Base-by-base conservation (phyloP, 2,888 invertebrate genomes). In the Ectropis crepuscularia region DNA sequence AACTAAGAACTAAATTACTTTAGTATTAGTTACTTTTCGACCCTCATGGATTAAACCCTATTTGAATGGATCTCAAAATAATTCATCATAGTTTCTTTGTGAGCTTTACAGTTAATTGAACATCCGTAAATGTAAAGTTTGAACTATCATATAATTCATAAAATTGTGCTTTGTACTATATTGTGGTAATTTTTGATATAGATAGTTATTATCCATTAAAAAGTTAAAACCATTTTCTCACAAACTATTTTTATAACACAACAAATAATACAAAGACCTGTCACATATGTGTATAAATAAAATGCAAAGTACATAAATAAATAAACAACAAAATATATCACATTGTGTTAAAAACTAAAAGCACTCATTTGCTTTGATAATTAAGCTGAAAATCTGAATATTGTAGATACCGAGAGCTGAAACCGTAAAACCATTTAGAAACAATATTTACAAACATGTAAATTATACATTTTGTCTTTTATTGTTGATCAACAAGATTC, bases 321-420 rank as follows among this genome's bases (percentile, higher is more conserved):
- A 76, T 67, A 67, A 67, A 68, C 65, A 68, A 60, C 65, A 72
- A 50, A 61, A 63, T 73, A 68, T 76, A 78, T 76, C 76, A 79
- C 77, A 76, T 70, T 71, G 54, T 70, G 58, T 68, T 68, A 65
- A 68, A 63, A 69, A 71, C 57, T 68, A 61, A 71, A 73, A 43
- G 63, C 41, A 39, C 11, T 55, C 47, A 9, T 55, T 38, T 55
- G 47, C 55, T 47, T 46, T 55, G 7, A 41, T 39, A 47, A 55
- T 48, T 47, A 47, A 39, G 6, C 9, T 1, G 47, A 10, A 54
- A 55, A 47, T 39, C 55, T 47, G 9, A 46, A 47, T 10, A 12
- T 16, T 12, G 11, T 28, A 36, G 28, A 54, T 10, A 37, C 7
- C 4, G 10, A 37, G n/a, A 5, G 6, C 37, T 37, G 9, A 10